Percentiles rank a stretch among this genome's conserved stretches.
These are phyloP conservation scores for Phortica magna DNA, from an alignment of 2,888 invertebrate species.

Conservation along the genomic window DNA sequence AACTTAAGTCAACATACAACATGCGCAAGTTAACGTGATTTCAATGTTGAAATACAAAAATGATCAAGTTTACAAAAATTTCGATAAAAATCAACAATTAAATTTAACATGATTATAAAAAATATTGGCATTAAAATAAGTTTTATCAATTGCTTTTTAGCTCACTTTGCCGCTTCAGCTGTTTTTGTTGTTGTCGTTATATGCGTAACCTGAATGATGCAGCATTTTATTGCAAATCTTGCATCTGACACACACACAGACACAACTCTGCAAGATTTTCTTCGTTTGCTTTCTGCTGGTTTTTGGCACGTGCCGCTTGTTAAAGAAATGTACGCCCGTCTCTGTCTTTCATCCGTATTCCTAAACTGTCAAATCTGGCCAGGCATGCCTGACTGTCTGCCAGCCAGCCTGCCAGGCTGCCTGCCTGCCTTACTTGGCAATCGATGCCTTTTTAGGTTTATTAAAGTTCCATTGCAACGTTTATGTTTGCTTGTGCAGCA, in stretches of 20 bases:
- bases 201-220: too few relatives aligned
- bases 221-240: too few relatives aligned
- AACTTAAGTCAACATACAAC: too few relatives aligned
- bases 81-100: too few relatives aligned
- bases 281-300: background rate
- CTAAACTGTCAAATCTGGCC: conserved; percentile 12
- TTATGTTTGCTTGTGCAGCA: conserved; percentile 19
- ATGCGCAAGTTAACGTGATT: too few relatives aligned
- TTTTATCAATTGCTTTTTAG: too few relatives aligned
- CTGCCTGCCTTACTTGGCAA: conserved; percentile 23
- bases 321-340: conserved; percentile 21
- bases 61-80: too few relatives aligned
- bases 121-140: too few relatives aligned
- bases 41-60: too few relatives aligned
- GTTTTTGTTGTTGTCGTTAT: too few relatives aligned
- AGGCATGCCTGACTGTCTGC: background rate
- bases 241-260: background rate
- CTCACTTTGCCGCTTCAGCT: too few relatives aligned
- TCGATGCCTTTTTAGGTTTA: conserved; percentile 23
- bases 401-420: background rate
- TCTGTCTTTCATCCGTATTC: background rate
- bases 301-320: conserved; percentile 33
- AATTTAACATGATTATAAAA: too few relatives aligned
- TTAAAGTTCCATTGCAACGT: conserved; percentile 25
- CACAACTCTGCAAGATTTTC: background rate